Percentiles rank a stretch among this genome's conserved stretches.
These are phyloP conservation scores for Stramonita haemastoma DNA, from an alignment of 2,888 invertebrate species.

Conservation along the genomic window DNA sequence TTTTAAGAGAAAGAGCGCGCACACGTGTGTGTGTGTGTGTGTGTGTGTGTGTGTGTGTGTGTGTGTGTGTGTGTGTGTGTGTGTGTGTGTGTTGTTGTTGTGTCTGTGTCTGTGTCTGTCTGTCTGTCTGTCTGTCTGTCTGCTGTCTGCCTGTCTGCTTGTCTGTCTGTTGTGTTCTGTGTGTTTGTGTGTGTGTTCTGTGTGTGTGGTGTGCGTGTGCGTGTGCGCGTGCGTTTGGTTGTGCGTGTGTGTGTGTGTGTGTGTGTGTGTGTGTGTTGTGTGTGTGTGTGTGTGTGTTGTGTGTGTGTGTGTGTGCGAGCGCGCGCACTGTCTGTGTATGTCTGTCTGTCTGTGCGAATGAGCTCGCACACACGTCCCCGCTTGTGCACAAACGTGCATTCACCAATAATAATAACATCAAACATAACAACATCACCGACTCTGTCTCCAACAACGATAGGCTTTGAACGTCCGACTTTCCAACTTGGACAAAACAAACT, in stretches of 20 bases:
- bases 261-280: too few relatives aligned
- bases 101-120: neutral
- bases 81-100: neutral
- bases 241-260: neutral
- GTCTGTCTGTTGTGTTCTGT: neutral
- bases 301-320: too few relatives aligned
- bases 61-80: neutral
- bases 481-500: neutral
- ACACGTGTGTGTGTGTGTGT: neutral
- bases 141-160: neutral
- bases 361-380: neutral
- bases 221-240: neutral
- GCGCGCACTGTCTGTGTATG: too few relatives aligned
- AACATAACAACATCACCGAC: neutral
- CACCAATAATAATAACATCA: neutral
- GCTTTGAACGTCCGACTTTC: neutral
- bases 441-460: neutral
- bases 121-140: neutral
- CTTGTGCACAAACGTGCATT: neutral
- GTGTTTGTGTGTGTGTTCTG: neutral
- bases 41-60: slow-evolving; percentile 1
- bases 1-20: too few relatives aligned
- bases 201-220: neutral
- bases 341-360: too few relatives aligned
- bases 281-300: too few relatives aligned